Evolutionary conservation across 1,140 invertebrate genomes (phyloP).

Genomic region (Bombus sylvicola): DNA sequence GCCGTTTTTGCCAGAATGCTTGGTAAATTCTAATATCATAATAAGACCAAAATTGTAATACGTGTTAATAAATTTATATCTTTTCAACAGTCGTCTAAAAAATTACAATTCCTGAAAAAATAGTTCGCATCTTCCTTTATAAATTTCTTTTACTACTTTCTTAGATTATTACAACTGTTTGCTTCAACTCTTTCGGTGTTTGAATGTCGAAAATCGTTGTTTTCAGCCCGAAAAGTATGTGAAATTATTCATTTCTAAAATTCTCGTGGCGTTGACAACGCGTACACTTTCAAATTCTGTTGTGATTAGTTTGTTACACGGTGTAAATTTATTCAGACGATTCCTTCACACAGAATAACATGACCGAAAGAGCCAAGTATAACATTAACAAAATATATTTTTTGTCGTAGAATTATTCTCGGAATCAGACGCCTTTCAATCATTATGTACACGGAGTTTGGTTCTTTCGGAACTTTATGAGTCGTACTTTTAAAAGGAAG

Average conservation of each 20-base stretch:
- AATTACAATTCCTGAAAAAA: conserved; percentile 32
- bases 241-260: not conserved
- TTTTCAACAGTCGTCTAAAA: not conserved
- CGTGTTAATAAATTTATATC: not conserved
- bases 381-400: conserved; percentile 1
- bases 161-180: not conserved
- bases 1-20: conserved; percentile 2
- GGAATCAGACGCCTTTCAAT: not conserved
- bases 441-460: not conserved
- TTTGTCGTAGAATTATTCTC: not conserved
- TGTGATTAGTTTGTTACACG: too few relatives aligned
- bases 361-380: not conserved
- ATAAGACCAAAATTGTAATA: not conserved
- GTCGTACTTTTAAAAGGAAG: not conserved
- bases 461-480: not conserved
- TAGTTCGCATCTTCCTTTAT: conserved; percentile 18
- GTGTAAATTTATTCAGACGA: not conserved
- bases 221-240: too few relatives aligned
- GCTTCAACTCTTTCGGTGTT: not conserved
- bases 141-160: not conserved
- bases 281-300: not conserved
- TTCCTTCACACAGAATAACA: not conserved
- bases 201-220: not conserved
- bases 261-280: not conserved
- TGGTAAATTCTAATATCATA: too few relatives aligned